Base-by-base conservation (phyloP, 2,797 vertebrate species). In the Valencia hispanica region DNA sequence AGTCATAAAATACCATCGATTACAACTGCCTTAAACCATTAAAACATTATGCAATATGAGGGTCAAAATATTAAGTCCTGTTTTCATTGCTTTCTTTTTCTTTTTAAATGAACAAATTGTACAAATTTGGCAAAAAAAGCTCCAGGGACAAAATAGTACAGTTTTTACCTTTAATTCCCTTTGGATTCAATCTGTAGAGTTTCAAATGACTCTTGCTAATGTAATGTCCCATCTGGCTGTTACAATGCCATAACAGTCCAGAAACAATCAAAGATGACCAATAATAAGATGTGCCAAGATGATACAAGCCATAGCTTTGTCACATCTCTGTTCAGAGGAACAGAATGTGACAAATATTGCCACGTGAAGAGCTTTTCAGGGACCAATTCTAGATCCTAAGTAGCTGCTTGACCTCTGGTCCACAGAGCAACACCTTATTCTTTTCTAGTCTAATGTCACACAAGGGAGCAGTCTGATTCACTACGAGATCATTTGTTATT, bases 11-110 rank as follows among this genome's bases (percentile, higher is more conserved):
- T 50, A 47, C 27, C 72, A 74, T 70, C 73, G 73, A 70, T 73
- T 74, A 81, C 77, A 79, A 41, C 86, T 76, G 89, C 91, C 89
- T 93, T 91, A 90, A 80, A 53, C 53, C 9, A 18, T 53, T 1
- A 4, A 41, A 53, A 71, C 50, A 36, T 57, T 69, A n/a, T 69
- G 77, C 70, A 76, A 2, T 45, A 76, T 51, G 72, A 61, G 34
- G 2, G 34, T 65, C 68, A 73, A 66, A 77, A 80, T 63, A 57
- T 73, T 50, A 1, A 69, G 45, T 51, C 4, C n/a, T 34, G 8
- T 11, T 3, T 25, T n/a, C 14, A 0, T 27, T 18, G 18, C 8
- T 65, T 43, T 68, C 7, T 6, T 45, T 68, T 68, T 68, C 11
- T n/a, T 11, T 45, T 68, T 68, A 18, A 27, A 25, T 3, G 1